Percentiles rank a stretch among this genome's conserved stretches.
Conservation (phyloP, 2,113 vertebrate genomes). For the Ramphastos sulfuratus region DNA sequence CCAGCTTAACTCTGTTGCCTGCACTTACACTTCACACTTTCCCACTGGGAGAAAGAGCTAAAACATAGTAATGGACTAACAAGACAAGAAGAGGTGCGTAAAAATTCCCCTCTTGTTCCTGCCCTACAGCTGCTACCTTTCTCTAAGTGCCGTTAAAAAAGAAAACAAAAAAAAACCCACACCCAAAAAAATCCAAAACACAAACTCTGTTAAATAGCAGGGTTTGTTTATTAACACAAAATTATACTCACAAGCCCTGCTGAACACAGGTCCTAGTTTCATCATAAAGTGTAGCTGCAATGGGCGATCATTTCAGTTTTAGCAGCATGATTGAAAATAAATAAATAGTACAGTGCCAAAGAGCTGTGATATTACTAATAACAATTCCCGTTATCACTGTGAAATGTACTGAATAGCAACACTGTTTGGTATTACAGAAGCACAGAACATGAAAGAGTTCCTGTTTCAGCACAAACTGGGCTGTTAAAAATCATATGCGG, state of each 20-base stretch:
- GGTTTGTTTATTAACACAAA: not conserved
- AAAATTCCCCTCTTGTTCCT: conserved; percentile 7
- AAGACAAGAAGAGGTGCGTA: not conserved
- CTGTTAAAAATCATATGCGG: rapidly evolving
- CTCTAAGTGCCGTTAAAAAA: not conserved
- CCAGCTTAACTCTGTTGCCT: conserved; percentile 65
- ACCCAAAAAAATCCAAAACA: too few species aligned
- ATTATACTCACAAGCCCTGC: not conserved
- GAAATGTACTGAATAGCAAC: not conserved
- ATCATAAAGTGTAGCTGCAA: not conserved
- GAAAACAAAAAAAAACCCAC: too few species aligned
- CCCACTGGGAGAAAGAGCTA: conserved; percentile 54
- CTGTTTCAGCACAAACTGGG: not conserved
- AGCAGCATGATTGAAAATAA: not conserved
- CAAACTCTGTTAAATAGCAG: not conserved
- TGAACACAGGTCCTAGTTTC: not conserved
- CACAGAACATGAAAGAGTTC: not conserved
- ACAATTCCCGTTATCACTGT: not conserved
- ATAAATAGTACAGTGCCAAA: not conserved
- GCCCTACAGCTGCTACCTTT: not conserved
- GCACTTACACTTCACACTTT: conserved; percentile 45
- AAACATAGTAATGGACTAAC: not conserved
- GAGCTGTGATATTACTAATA: not conserved
- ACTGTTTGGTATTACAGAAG: not conserved
- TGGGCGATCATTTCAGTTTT: not conserved